A percentile compares a stretch with the other conserved stretches of the same genome.
phyloP scores from a whole-genome alignment of 2,888 invertebrate species.

The Epinotia demarniana region DNA sequence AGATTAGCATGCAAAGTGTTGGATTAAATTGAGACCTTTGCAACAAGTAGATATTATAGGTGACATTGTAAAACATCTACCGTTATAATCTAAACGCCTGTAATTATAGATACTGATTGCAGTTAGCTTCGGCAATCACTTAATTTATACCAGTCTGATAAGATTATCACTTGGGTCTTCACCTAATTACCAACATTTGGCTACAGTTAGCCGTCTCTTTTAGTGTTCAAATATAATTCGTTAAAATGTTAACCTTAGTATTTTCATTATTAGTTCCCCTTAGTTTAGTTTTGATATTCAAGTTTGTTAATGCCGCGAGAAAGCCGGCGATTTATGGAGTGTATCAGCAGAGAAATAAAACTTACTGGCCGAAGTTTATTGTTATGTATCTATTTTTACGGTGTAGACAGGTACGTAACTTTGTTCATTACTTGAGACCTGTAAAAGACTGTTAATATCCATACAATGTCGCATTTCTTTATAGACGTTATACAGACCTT shows the following conservation, averaged over 20 bases:
- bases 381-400: conserved; percentile 75
- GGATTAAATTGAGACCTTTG: too few species aligned
- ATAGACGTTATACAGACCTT: too few species aligned
- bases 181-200: conserved; percentile 24
- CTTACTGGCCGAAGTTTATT: conserved; percentile 79
- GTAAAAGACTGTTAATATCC: too few species aligned
- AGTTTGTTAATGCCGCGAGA: conserved; percentile 64
- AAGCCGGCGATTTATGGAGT: conserved; percentile 78
- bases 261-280: conserved; percentile 58
- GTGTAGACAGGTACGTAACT: conserved; percentile 74
- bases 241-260: conserved; percentile 61
- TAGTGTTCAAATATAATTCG: not conserved
- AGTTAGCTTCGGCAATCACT: conserved; percentile 1
- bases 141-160: conserved; percentile 11
- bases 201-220: not conserved
- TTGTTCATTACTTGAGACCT: too few species aligned
- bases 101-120: conserved; percentile 15
- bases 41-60: too few species aligned
- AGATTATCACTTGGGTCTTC: conserved; percentile 34
- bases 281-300: conserved; percentile 63
- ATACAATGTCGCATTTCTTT: too few species aligned
- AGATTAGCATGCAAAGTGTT: too few species aligned
- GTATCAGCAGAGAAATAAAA: conserved; percentile 79
- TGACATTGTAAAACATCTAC: not conserved
- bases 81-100: not conserved